Conservation (phyloP, 2,888 invertebrate genomes). For the Chaetoderma sp. region DNA sequence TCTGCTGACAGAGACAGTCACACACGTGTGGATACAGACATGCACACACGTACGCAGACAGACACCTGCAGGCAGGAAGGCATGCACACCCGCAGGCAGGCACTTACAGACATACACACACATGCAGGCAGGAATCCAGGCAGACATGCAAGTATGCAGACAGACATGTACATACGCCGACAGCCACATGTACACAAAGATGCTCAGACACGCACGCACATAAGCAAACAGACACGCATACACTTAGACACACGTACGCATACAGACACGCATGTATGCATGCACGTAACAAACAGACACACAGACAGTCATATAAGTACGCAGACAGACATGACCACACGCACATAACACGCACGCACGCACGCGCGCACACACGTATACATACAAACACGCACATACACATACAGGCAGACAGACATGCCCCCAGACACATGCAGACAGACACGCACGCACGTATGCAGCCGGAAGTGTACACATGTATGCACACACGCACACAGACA, state of each 20-base stretch:
- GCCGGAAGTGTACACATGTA: not conserved
- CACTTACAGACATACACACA: not conserved
- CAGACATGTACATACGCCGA: no score
- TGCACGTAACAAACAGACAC: not conserved
- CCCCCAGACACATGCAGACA: not conserved
- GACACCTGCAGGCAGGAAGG: not conserved
- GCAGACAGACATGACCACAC: not conserved
- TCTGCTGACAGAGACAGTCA: no score
- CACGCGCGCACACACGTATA: not conserved
- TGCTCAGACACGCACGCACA: no score
- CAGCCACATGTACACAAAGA: no score
- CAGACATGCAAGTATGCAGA: no score
- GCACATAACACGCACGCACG: not conserved
- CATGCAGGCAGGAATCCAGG: no score
- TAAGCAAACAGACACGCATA: not conserved
- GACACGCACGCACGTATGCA: not conserved
- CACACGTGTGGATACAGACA: no score
- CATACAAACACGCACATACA: not conserved
- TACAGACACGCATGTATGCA: not conserved
- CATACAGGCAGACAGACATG: not conserved
- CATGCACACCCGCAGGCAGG: not conserved
- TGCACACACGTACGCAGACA: not conserved
- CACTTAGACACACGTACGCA: not conserved
- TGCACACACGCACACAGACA: constrained; percentile 6
- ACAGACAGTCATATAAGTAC: constrained; percentile 1